These are phyloP conservation scores for Pristionchus arcanus DNA, from an alignment of 2,888 invertebrate genomes.

Conservation along the genomic window DNA sequence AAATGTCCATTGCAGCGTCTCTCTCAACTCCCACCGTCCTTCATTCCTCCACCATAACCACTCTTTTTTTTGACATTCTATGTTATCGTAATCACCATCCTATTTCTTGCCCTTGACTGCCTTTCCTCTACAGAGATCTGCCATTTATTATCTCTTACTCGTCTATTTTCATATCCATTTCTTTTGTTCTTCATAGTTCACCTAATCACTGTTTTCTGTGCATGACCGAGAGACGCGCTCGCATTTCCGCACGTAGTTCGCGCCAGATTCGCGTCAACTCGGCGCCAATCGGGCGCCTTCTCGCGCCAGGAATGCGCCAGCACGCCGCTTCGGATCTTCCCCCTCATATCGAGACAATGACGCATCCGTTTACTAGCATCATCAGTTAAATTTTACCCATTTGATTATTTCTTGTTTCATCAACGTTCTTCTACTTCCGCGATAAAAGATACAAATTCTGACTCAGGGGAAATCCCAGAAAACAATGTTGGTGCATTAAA, in stretches of 20 bases:
- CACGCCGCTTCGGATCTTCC: conserved; percentile 10
- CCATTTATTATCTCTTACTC: conserved; percentile 36
- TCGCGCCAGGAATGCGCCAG: background rate
- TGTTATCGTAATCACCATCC: background rate
- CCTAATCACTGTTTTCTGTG: background rate
- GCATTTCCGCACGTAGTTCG: background rate
- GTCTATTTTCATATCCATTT: conserved; percentile 8
- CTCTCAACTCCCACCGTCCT: conserved; percentile 26
- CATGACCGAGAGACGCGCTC: conserved; percentile 2
- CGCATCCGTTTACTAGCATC: conserved; percentile 37
- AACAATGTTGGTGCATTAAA: no score
- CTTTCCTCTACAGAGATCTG: background rate
- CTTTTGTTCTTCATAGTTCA: background rate
- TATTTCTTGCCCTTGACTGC: background rate
- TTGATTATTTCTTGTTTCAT: background rate
- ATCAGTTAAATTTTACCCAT: background rate
- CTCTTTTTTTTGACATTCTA: background rate
- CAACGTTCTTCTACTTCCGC: background rate
- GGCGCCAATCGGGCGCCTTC: background rate
- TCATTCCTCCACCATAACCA: conserved; percentile 42
- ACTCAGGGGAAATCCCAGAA: background rate
- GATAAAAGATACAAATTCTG: background rate
- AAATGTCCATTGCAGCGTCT: background rate
- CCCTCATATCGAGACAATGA: conserved; percentile 42
- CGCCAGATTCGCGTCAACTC: background rate